Percentiles rank a stretch among this genome's conserved stretches.
Conservation (phyloP, 30 jellyfish, hydroid and myxozoan genomes). For the Cassiopea andromeda region DNA sequence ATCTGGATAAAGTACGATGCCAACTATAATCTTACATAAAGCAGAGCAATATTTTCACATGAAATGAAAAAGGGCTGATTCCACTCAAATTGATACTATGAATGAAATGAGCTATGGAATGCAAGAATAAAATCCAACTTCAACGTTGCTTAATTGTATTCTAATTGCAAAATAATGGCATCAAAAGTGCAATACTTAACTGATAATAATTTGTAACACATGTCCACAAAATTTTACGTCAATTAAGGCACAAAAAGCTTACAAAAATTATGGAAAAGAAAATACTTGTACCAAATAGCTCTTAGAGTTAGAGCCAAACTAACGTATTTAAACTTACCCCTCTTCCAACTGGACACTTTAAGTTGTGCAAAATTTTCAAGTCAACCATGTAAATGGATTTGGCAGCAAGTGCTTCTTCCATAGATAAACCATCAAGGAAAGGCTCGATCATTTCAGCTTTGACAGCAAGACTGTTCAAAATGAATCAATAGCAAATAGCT, state of each 20-base stretch:
- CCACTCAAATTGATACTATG: background rate
- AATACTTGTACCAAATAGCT: background rate
- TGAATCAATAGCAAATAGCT: background rate
- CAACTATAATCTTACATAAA: no score
- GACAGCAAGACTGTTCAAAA: constrained; percentile 70
- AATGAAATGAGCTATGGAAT: no score
- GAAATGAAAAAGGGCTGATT: background rate
- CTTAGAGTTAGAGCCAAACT: background rate
- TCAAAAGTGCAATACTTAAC: no score
- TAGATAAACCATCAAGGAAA: constrained; percentile 79
- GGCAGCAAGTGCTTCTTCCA: constrained; percentile 74
- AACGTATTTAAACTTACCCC: constrained; percentile 47
- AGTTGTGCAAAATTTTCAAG: constrained; percentile 53
- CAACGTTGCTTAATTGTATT: no score
- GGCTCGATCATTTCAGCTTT: constrained; percentile 87
- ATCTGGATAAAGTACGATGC: constrained; percentile 28
- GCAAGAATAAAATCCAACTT: no score
- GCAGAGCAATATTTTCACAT: background rate
- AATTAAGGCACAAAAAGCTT: no score
- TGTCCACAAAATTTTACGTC: no score
- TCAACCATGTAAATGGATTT: constrained; percentile 75
- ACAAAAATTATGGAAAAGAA: no score
- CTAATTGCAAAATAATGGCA: no score
- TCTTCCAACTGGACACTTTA: constrained; percentile 69
- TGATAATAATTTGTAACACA: no score